Conservation (phyloP, 2,797 vertebrate species). For the Psittacula echo region DNA sequence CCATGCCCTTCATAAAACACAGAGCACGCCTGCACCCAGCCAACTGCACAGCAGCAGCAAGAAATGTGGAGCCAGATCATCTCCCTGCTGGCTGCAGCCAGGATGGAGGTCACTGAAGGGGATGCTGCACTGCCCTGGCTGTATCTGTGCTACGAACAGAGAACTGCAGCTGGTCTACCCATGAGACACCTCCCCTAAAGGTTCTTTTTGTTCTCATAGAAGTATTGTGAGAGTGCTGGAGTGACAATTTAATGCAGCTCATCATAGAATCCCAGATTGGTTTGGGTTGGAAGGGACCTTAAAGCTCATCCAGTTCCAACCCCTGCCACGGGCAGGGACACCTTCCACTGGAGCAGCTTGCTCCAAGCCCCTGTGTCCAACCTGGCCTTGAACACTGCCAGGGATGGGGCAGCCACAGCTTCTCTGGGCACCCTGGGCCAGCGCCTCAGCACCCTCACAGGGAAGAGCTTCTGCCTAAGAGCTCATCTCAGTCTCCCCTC, state of each 20-base stretch:
- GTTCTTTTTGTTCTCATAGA: background rate
- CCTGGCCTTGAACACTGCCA: too few species aligned
- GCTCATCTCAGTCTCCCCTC: too few species aligned
- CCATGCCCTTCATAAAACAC: background rate
- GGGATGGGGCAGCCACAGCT: too few species aligned
- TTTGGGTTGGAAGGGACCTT: background rate
- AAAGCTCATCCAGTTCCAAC: background rate
- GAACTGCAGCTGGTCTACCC: background rate
- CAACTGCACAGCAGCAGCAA: too few species aligned
- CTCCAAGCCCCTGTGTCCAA: too few species aligned
- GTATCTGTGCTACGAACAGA: background rate
- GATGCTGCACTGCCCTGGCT: background rate
- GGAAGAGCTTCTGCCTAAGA: too few species aligned
- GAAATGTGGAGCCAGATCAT: fast-evolving
- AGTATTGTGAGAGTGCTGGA: background rate
- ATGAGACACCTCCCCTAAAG: background rate
- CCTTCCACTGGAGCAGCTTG: too few species aligned
- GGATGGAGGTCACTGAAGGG: background rate
- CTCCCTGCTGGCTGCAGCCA: background rate
- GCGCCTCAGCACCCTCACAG: too few species aligned
- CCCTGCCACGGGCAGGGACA: fast-evolving
- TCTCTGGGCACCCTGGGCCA: too few species aligned
- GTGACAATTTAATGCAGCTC: background rate
- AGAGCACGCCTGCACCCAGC: background rate
- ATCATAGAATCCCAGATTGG: background rate